Conservation (phyloP, 2,888 invertebrate species). For the Emmelina monodactyla region DNA sequence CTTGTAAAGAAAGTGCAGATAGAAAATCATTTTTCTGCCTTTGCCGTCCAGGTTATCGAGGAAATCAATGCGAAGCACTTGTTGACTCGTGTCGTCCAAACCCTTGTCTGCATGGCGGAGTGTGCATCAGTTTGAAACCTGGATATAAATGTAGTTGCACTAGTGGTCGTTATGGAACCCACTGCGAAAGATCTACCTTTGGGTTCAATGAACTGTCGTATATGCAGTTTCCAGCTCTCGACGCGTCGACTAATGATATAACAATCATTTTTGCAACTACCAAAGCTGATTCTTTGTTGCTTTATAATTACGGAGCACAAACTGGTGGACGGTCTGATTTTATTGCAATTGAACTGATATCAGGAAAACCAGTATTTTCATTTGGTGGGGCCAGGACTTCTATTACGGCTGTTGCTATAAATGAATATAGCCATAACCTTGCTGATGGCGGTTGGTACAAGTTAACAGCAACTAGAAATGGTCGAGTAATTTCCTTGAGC, state of each 20-base stretch:
- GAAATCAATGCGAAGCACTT: constrained; percentile 87
- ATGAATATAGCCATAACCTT: constrained; percentile 69
- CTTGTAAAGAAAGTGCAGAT: constrained; percentile 87
- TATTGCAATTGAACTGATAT: constrained; percentile 87
- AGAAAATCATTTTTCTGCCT: constrained; percentile 90
- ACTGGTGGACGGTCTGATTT: constrained; percentile 91
- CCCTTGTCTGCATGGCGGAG: constrained; percentile 90
- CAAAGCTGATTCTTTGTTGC: constrained; percentile 83
- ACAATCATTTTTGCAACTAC: constrained; percentile 91
- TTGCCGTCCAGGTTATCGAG: constrained; percentile 90
- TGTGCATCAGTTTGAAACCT: constrained; percentile 87
- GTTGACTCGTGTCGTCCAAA: constrained; percentile 92
- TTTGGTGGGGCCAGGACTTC: constrained; percentile 90
- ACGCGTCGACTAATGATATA: constrained; percentile 90
- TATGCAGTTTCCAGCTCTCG: constrained; percentile 86
- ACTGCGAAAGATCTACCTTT: constrained; percentile 89
- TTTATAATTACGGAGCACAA: constrained; percentile 91
- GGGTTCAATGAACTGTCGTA: constrained; percentile 90
- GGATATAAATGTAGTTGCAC: constrained; percentile 88
- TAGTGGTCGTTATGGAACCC: constrained; percentile 87
- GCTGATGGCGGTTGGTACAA: constrained; percentile 92
- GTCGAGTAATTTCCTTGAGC: constrained; percentile 85
- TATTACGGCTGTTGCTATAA: constrained; percentile 80
- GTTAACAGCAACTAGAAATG: constrained; percentile 89
- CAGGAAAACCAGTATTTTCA: constrained; percentile 86